A percentile compares a stretch with the other conserved stretches of the same genome.
These are phyloP conservation scores for Mormyrus lacerda DNA, from an alignment of 2,113 vertebrate genomes.

Conservation along the genomic window DNA sequence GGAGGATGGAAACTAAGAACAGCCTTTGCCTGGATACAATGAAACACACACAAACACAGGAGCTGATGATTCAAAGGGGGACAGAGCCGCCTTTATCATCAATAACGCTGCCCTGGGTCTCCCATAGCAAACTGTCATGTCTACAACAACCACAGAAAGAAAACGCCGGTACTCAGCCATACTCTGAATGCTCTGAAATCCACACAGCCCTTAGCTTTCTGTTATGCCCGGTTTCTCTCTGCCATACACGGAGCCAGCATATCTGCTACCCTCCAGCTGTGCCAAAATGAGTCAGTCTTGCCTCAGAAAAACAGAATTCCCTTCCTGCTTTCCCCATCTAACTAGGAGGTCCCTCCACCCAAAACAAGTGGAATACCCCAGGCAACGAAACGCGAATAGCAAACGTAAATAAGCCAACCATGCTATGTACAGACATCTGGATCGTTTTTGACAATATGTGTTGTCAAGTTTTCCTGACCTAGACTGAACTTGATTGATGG, in stretches of 20 bases:
- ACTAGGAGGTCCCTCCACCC: not conserved
- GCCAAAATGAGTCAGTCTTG: constrained; percentile 29
- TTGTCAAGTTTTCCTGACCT: not conserved
- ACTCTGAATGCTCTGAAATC: not conserved
- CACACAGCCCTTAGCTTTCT: not conserved
- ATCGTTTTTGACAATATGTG: not conserved
- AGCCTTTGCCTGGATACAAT: constrained; percentile 84
- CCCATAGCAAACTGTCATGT: constrained; percentile 33
- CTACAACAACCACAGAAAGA: constrained; percentile 19
- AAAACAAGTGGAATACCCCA: not conserved
- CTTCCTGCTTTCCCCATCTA: not conserved
- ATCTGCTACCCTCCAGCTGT: not conserved
- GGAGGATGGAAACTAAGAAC: constrained; percentile 88
- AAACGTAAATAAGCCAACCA: not conserved
- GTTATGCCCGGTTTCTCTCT: not conserved
- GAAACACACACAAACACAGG: constrained; percentile 75
- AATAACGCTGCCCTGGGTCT: constrained; percentile 28
- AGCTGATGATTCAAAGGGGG: constrained; percentile 48
- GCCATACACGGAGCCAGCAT: not conserved
- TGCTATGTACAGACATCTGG: not conserved
- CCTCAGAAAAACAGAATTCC: constrained; percentile 27
- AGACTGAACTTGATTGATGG: not conserved
- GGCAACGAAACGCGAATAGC: not conserved
- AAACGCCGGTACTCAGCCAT: not conserved
- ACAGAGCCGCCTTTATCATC: constrained; percentile 49